These are phyloP conservation scores for Echinometra lucunter DNA, from an alignment of 53 echinoderm and acorn worm genomes.

Conservation along the genomic window DNA sequence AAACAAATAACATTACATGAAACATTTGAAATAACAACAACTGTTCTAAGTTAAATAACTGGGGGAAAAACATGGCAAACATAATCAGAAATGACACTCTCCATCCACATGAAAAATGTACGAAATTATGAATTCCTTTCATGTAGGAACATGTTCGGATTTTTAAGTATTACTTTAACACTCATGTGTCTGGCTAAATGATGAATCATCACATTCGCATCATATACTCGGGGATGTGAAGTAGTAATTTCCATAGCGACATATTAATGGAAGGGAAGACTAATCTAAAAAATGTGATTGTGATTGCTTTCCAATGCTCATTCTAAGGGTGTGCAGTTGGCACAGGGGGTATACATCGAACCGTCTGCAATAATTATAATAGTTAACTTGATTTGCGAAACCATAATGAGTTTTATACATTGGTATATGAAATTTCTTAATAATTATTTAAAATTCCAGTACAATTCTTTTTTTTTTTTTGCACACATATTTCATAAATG, in stretches of 20 bases:
- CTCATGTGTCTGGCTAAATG: neutral
- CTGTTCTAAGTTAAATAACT: too few species aligned
- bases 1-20: too few species aligned
- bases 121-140: neutral
- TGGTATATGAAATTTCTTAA: too few species aligned
- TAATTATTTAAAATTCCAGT: too few species aligned
- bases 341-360: neutral
- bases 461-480: too few species aligned
- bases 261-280: neutral
- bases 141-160: neutral
- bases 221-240: neutral
- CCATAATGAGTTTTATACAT: too few species aligned
- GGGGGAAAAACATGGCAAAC: too few species aligned
- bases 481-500: too few species aligned
- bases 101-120: neutral
- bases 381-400: neutral
- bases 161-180: neutral
- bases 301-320: neutral
- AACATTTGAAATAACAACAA: too few species aligned
- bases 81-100: neutral
- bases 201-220: neutral
- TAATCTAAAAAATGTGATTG: neutral
- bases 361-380: neutral
- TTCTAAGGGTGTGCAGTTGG: neutral
- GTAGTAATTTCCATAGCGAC: neutral